Percentiles rank a stretch among this genome's conserved stretches.
Conservation (phyloP, 92 coral and sea anemone genomes). For the Hydrozoanthus gracilis region DNA sequence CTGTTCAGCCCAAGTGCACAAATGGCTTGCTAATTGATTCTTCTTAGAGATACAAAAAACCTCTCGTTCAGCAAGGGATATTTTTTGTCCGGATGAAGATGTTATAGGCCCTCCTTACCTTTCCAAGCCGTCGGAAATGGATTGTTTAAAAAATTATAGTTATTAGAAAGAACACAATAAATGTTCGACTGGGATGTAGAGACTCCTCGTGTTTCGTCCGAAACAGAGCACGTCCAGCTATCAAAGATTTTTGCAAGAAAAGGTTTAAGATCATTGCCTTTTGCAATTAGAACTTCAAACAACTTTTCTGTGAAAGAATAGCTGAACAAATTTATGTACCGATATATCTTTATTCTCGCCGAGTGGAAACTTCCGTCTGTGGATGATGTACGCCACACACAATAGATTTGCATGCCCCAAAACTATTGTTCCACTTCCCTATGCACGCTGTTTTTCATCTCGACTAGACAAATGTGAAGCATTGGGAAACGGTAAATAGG, state of each 20-base stretch:
- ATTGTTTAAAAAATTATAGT: no score
- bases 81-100: no score
- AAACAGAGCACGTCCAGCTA: neutral
- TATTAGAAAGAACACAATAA: neutral
- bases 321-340: conserved; percentile 13
- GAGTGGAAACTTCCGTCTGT: conserved; percentile 43
- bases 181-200: neutral
- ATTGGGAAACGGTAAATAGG: no score
- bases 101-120: no score
- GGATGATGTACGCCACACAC: neutral
- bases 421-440: conserved; percentile 11
- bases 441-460: conserved; percentile 20
- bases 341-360: conserved; percentile 17
- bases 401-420: neutral
- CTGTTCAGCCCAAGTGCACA: no score
- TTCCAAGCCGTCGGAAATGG: no score
- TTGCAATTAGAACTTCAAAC: neutral
- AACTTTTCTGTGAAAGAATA: neutral
- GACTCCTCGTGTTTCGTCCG: neutral
- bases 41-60: no score
- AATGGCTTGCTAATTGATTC: no score
- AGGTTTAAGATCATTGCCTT: no score
- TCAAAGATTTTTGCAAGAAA: neutral
- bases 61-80: no score
- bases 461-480: neutral